Evolutionary conservation across 2,888 invertebrate genomes (phyloP), one percentile per base, ranked within the genome.

Genomic region (Imbricaverruca yamaguchii): DNA sequence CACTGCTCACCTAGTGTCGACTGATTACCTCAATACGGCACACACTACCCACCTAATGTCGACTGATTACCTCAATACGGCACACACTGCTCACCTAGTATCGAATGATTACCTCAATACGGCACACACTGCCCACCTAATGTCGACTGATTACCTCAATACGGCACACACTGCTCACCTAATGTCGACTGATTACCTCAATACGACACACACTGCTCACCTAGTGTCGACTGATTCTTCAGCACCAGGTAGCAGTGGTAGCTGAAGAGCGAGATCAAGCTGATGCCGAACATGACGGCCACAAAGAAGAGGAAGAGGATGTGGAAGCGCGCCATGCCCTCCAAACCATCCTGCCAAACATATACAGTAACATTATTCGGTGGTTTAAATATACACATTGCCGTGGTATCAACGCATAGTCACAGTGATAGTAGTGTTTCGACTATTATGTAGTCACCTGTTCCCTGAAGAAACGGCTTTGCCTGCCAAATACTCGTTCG

Each of bases 71-170:
- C n/a, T n/a, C n/a, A n/a, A n/a, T n/a, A n/a, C n/a, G n/a, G n/a
- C n/a, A 15, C 59, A 15, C 23, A 12, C 39, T 10, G 21, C 74
- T 89, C 88, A 97, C 97, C 98, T 88, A 99, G 89, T 56, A 99
- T 99, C 79, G 98, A 96, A 88, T 97, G 92, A 89, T 99, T 99
- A n/a, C n/a, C n/a, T n/a, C n/a, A n/a, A n/a, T n/a, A n/a, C n/a
- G n/a, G n/a, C n/a, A 15, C 59, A 15, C 23, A 12, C 39, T 10
- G 21, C 74, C 89, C 88, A 97, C 97, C 98, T 88, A 99, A 89
- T 56, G 99, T 99, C 79, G 98, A 96, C 88, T 97, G 92, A 89
- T 99, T 99, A n/a, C n/a, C n/a, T n/a, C n/a, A n/a, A n/a, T n/a
- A n/a, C n/a, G n/a, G n/a, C n/a, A n/a, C n/a, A n/a, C n/a, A n/a